Percentiles rank a stretch among this genome's conserved stretches.
phyloP scores from a whole-genome alignment of 2,113 vertebrate species.

The Silurus asotus region DNA sequence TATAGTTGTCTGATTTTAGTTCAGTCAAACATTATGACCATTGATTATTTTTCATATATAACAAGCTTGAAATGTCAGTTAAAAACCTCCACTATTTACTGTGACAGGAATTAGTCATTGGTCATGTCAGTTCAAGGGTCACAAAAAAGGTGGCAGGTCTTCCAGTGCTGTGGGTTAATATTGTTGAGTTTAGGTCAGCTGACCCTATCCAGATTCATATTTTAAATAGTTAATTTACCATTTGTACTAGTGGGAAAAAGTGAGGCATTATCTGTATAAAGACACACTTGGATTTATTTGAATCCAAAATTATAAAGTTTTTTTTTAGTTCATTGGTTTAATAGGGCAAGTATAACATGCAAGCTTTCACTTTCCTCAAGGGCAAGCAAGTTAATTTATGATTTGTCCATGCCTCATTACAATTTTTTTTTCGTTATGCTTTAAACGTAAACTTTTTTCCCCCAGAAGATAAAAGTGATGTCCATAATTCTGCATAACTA shows the following conservation, averaged over 20 bases:
- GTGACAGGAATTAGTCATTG: not conserved
- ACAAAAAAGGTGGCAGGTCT: not conserved
- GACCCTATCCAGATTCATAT: not conserved
- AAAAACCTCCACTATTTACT: not conserved
- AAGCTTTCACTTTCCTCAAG: not conserved
- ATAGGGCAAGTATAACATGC: not conserved
- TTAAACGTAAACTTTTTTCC: not conserved
- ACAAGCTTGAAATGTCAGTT: not conserved
- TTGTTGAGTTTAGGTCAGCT: not conserved
- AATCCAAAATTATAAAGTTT: no score
- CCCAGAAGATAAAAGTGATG: not conserved
- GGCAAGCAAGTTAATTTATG: not conserved
- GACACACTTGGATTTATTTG: not conserved
- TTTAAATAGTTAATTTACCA: not conserved
- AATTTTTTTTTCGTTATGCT: not conserved
- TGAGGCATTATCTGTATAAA: not conserved
- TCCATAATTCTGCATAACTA: not conserved
- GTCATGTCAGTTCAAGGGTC: not conserved
- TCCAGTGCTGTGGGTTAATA: not conserved
- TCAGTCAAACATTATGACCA: not conserved
- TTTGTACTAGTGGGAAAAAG: not conserved
- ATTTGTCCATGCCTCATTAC: not conserved
- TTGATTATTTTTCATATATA: not conserved
- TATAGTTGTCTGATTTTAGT: not conserved
- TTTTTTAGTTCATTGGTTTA: not conserved